These are phyloP conservation scores for Ptilorrhoa leucosticta DNA, from an alignment of 2,113 vertebrate species.

Conservation along the genomic window DNA sequence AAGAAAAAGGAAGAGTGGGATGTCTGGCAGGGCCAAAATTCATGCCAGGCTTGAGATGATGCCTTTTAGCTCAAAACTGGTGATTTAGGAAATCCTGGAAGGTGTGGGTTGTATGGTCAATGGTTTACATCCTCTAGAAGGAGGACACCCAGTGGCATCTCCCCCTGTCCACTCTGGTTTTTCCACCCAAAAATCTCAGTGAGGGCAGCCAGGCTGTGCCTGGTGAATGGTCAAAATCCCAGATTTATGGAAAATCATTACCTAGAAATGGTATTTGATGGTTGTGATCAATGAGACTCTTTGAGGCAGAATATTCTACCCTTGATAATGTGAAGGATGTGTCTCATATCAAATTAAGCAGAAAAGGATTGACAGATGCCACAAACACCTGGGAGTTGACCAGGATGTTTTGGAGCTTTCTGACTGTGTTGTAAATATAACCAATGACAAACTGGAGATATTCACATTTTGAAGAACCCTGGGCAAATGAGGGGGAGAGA, in stretches of 20 bases:
- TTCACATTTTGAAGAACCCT: neutral
- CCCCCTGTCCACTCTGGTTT: fast-evolving
- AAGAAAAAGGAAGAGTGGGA: neutral
- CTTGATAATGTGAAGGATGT: neutral
- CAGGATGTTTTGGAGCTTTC: neutral
- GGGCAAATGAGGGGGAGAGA: neutral
- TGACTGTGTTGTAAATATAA: neutral
- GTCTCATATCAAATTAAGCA: neutral
- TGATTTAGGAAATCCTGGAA: neutral
- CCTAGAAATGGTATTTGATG: neutral
- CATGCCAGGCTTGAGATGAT: neutral
- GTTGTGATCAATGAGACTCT: neutral
- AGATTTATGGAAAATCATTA: neutral
- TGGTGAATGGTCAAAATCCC: neutral
- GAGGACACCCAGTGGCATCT: too few species aligned
- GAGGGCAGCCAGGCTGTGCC: neutral
- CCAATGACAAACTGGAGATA: neutral
- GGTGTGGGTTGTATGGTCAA: neutral
- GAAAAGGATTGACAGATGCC: neutral
- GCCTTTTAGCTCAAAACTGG: neutral
- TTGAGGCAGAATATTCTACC: neutral
- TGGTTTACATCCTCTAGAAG: neutral
- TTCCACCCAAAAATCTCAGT: neutral
- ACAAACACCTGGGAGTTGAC: neutral
- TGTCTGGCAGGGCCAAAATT: neutral